Percentiles rank a stretch among this genome's conserved stretches.
phyloP scores from a whole-genome alignment of 2,888 invertebrate species.

The Sarcophaga rosellei region DNA sequence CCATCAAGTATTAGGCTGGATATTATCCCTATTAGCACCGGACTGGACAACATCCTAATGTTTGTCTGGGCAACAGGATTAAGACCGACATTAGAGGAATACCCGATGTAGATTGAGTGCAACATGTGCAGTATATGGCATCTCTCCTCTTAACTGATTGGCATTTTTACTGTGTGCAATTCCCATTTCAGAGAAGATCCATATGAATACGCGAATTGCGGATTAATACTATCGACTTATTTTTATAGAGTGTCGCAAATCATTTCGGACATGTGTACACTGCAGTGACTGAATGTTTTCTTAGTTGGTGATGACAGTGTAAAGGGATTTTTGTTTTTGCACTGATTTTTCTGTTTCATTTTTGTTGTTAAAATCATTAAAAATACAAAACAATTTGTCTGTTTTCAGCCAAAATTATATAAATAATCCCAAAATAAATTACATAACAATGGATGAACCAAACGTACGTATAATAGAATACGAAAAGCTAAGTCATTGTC shows the following conservation, averaged over 20 bases:
- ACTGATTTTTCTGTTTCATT: neutral
- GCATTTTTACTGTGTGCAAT: too few relatives aligned
- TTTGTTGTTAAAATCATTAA: conserved; percentile 42
- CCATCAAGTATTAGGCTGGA: too few relatives aligned
- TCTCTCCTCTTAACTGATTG: too few relatives aligned
- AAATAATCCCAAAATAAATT: conserved; percentile 66
- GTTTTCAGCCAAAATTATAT: conserved; percentile 57
- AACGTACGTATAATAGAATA: neutral
- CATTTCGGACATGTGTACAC: conserved; percentile 13
- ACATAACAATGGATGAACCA: conserved; percentile 38
- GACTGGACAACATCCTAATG: too few relatives aligned
- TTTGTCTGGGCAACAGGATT: too few relatives aligned
- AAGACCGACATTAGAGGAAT: too few relatives aligned
- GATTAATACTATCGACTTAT: conserved; percentile 41
- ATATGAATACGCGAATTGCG: neutral
- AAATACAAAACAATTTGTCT: conserved; percentile 57
- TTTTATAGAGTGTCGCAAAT: conserved; percentile 35
- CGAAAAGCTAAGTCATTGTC: conserved; percentile 44
- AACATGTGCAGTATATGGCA: too few relatives aligned
- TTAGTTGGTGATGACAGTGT: conserved; percentile 41
- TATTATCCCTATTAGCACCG: too few relatives aligned
- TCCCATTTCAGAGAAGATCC: too few relatives aligned
- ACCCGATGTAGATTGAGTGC: too few relatives aligned
- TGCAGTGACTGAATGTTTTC: neutral
- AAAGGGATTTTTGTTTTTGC: conserved; percentile 26